These are phyloP conservation scores for Holacanthella duospinosa DNA, from an alignment of 2,888 invertebrate species.

Conservation along the genomic window DNA sequence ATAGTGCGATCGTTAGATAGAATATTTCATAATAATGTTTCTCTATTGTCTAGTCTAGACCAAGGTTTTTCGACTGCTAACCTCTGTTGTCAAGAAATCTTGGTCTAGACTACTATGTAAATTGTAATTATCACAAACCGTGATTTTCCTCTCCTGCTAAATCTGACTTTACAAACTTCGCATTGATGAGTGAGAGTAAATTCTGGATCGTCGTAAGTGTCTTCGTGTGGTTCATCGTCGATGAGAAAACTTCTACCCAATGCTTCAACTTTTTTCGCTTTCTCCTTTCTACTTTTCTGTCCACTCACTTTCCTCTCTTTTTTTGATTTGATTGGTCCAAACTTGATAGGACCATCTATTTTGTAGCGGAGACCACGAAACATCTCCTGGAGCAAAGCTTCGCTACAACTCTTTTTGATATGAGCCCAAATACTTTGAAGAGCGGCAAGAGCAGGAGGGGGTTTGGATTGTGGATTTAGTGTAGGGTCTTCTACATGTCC, in stretches of 20 bases:
- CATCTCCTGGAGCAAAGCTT: constrained; percentile 21
- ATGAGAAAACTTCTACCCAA: constrained; percentile 31
- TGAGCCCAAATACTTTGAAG: constrained; percentile 34
- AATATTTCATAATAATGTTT: too few species aligned
- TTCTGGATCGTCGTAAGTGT: constrained; percentile 37
- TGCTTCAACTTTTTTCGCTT: constrained; percentile 29
- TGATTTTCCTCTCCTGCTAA: constrained; percentile 16
- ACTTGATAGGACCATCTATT: constrained; percentile 8
- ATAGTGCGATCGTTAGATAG: too few species aligned
- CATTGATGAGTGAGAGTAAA: constrained; percentile 36
- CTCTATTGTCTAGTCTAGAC: too few species aligned
- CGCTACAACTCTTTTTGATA: constrained; percentile 28
- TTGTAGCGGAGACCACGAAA: constrained; percentile 6
- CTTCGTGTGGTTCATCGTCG: constrained; percentile 14
- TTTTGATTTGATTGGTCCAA: constrained; percentile 18
- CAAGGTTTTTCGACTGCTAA: too few species aligned
- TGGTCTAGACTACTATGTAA: too few species aligned
- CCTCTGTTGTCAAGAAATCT: too few species aligned
- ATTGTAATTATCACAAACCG: too few species aligned
- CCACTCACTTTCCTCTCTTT: constrained; percentile 19
- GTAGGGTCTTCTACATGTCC: neutral
- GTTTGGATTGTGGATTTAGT: constrained; percentile 15
- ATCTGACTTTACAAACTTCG: constrained; percentile 33
- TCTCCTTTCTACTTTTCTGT: constrained; percentile 18
- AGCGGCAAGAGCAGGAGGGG: constrained; percentile 31